Evolutionary conservation across 2,888 invertebrate species (phyloP), one percentile per base, ranked within the genome.

Genomic region (Hymenopus coronatus): DNA sequence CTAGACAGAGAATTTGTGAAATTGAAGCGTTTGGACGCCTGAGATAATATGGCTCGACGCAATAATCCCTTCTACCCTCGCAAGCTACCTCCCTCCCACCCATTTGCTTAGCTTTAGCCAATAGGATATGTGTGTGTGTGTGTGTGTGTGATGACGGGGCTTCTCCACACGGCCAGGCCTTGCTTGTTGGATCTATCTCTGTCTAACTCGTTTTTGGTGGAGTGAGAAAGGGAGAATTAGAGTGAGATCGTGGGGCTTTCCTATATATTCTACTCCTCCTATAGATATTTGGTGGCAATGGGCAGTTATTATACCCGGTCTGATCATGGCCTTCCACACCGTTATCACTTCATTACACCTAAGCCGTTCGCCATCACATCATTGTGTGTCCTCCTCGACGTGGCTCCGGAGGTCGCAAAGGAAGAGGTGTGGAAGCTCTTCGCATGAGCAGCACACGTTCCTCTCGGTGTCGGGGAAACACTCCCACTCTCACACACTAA

Each of bases 31-130:
- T 88, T 89, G 90, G 89, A 89, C 89, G 90, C 89, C 90, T 90
- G 90, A 90, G 90, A 90, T 90, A 90, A 89, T 90, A 89, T 88
- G 85, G 28, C 87, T 86, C 88, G 88, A 89, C 90, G 88, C 89
- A 89, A 89, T 90, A 90, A 90, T 90, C 90, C 83, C 89, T 90
- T 91, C 82, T 87, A 87, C 87, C 87, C 85, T 46, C 46, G 46
- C 85, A 85, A 28, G 54, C 54, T 70, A 70, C 54, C 54, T 70
- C 54, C 54, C 54, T 70, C 54, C 46, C 46, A 40, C 85, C 90
- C 90, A 90, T 90, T 90, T 89, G 90, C 90, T 89, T 87, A 90
- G 90, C 90, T 90, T 88, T 89, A 90, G 89, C 90, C 89, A 89
- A 90, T 90, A 89, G 87, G 87, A 89, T 84, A 81, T 85, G 87